phyloP scores from a whole-genome alignment of 2,888 invertebrate species.

The Agrotis segetum region DNA sequence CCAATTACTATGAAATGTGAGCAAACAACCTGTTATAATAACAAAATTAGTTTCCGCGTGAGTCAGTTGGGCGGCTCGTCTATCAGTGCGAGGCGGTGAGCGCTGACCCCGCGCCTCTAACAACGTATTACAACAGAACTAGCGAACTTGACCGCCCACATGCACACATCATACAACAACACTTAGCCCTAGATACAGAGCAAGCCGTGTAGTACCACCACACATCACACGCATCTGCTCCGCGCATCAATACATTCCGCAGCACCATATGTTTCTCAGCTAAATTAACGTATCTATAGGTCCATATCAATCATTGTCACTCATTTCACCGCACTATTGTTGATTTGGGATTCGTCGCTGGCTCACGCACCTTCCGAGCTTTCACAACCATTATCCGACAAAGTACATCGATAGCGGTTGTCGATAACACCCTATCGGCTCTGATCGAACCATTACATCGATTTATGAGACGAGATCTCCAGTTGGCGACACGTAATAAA shows the following conservation, averaged over 20 bases:
- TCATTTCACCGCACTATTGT: conserved; percentile 70
- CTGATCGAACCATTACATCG: conserved; percentile 80
- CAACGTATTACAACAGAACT: conserved; percentile 78
- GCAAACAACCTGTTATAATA: conserved; percentile 81
- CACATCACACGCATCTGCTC: conserved; percentile 65
- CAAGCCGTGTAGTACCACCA: conserved; percentile 45
- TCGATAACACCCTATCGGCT: conserved; percentile 78
- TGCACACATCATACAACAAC: conserved; percentile 71
- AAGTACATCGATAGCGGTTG: conserved; percentile 73
- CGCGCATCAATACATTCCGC: conserved; percentile 65
- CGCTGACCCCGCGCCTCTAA: conserved; percentile 82
- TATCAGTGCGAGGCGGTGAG: conserved; percentile 76
- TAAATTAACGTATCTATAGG: conserved; percentile 65
- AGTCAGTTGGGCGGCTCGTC: conserved; percentile 79
- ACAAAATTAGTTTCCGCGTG: conserved; percentile 79
- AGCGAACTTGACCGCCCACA: conserved; percentile 88
- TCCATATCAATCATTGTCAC: conserved; percentile 77
- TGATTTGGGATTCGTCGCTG: conserved; percentile 66
- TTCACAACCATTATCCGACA: conserved; percentile 80
- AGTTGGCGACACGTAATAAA: conserved; percentile 80
- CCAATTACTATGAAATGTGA: conserved; percentile 80
- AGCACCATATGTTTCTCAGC: conserved; percentile 57
- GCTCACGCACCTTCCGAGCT: conserved; percentile 71
- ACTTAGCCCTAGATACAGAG: conserved; percentile 66
- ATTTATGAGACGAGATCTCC: conserved; percentile 82